Evolutionary conservation across 2,113 vertebrate species (phyloP).

Genomic region (Chaetorhynchus papuensis): DNA sequence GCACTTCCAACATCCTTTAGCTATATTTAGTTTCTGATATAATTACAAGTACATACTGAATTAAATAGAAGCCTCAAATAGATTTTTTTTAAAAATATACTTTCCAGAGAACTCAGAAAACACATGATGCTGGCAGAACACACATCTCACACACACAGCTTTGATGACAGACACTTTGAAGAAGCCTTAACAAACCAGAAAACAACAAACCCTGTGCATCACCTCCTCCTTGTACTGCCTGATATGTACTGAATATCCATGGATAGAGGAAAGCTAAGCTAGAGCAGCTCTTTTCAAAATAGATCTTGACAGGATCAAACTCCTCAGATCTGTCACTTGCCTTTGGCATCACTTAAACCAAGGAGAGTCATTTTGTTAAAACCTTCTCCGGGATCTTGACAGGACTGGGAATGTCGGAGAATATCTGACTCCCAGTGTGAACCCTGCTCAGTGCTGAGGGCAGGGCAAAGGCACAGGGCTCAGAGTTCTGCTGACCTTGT

Average conservation of each 20-base stretch:
- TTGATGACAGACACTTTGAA: neutral
- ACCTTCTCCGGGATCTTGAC: neutral
- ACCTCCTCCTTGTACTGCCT: neutral
- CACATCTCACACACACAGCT: neutral
- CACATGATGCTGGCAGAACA: neutral
- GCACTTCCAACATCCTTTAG: neutral
- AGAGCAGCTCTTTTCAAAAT: neutral
- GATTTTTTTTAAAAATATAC: neutral
- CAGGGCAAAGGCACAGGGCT: neutral
- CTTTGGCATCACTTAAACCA: neutral
- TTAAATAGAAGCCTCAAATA: neutral
- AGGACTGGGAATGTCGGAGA: neutral
- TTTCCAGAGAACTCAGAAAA: neutral
- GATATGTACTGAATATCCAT: accelerated
- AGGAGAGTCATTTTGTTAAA: neutral
- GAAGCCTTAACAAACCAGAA: neutral
- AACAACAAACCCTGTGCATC: neutral
- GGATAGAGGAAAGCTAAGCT: neutral
- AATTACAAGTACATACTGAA: neutral
- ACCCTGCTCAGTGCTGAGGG: neutral
- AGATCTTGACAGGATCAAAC: neutral
- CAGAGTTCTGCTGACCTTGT: neutral
- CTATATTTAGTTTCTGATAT: neutral
- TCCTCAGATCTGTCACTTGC: neutral
- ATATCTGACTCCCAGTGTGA: neutral